Percentiles rank a stretch among this genome's conserved stretches.
phyloP scores from a whole-genome alignment of 1,140 invertebrate genomes.

The Rhyzopertha dominica region DNA sequence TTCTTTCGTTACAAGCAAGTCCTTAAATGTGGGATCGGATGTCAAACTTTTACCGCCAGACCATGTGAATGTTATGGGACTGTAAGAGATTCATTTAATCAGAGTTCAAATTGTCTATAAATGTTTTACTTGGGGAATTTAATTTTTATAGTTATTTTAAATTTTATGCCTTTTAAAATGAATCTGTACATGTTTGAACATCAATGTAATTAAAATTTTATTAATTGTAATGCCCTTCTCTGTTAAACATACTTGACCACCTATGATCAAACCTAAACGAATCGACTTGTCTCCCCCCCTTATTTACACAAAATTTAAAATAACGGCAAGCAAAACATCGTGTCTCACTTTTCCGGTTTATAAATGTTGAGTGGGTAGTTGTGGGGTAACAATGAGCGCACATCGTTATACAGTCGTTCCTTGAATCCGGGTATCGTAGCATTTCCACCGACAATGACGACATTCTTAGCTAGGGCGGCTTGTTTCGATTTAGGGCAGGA shows the following conservation, averaged over 20 bases:
- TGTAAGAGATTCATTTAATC: slow-evolving; percentile 33
- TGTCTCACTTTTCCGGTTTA: slow-evolving; percentile 60
- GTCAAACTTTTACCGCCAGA: slow-evolving; percentile 75
- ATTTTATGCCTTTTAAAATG: slow-evolving; percentile 13
- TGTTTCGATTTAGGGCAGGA: slow-evolving; percentile 71
- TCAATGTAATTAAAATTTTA: slow-evolving; percentile 3
- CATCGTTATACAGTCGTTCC: slow-evolving; percentile 74
- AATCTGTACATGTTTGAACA: slow-evolving; percentile 4
- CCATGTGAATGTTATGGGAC: slow-evolving; percentile 83
- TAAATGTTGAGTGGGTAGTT: slow-evolving; percentile 70
- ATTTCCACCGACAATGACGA: slow-evolving; percentile 90
- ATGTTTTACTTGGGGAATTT: neutral
- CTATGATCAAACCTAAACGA: too few species aligned
- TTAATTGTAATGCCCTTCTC: too few species aligned
- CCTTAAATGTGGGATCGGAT: slow-evolving; percentile 66
- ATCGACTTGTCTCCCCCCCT: too few species aligned
- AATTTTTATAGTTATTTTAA: slow-evolving; percentile 17
- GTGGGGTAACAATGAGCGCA: slow-evolving; percentile 70
- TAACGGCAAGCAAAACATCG: slow-evolving; percentile 5
- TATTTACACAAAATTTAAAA: neutral
- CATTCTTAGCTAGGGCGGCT: slow-evolving; percentile 81
- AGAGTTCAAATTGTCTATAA: slow-evolving; percentile 2
- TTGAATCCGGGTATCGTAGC: slow-evolving; percentile 77
- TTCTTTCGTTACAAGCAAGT: slow-evolving; percentile 70
- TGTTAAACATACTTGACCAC: too few species aligned